These are phyloP conservation scores for Triops cancriformis DNA, from an alignment of 1,140 invertebrate genomes.

Conservation along the genomic window DNA sequence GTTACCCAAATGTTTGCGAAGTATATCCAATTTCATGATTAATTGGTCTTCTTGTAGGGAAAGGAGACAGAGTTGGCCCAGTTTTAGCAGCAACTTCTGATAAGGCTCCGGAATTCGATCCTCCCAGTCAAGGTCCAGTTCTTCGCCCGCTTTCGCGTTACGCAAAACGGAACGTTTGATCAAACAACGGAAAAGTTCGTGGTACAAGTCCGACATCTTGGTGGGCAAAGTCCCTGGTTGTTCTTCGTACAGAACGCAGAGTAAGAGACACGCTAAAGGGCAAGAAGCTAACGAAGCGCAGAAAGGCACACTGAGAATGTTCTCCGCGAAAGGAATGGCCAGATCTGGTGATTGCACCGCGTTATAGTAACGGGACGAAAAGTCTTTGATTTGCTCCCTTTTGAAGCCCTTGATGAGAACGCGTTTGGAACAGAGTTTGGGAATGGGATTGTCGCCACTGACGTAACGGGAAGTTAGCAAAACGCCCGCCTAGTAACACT, in stretches of 20 bases:
- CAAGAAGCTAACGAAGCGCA: conserved; percentile 28
- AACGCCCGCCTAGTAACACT: conserved; percentile 26
- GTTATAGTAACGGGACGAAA: conserved; percentile 23
- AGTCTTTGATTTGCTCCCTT: conserved; percentile 24
- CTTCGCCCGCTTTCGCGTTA: not conserved
- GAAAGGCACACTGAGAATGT: not conserved
- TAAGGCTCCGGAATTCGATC: not conserved
- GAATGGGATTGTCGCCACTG: conserved; percentile 29
- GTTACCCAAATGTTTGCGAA: not conserved
- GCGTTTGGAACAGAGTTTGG: conserved; percentile 28
- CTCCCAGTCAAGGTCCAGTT: not conserved
- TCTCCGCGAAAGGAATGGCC: conserved; percentile 1
- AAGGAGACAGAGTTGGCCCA: not conserved
- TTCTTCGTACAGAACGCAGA: conserved; percentile 34
- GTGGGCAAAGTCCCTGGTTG: conserved; percentile 25
- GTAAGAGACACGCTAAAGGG: conserved; percentile 33
- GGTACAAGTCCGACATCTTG: conserved; percentile 29
- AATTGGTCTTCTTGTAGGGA: not conserved
- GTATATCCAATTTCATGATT: not conserved
- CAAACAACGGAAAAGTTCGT: conserved; percentile 26
- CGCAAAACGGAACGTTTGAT: conserved; percentile 18
- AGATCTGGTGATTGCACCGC: conserved; percentile 29
- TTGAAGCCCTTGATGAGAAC: conserved; percentile 34
- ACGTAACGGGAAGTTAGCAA: conserved; percentile 32
- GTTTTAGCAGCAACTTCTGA: not conserved